A percentile compares a stretch with the other conserved stretches of the same genome.
These are phyloP conservation scores for Cryptus viduatorius DNA, from an alignment of 2,888 invertebrate genomes.

Conservation along the genomic window DNA sequence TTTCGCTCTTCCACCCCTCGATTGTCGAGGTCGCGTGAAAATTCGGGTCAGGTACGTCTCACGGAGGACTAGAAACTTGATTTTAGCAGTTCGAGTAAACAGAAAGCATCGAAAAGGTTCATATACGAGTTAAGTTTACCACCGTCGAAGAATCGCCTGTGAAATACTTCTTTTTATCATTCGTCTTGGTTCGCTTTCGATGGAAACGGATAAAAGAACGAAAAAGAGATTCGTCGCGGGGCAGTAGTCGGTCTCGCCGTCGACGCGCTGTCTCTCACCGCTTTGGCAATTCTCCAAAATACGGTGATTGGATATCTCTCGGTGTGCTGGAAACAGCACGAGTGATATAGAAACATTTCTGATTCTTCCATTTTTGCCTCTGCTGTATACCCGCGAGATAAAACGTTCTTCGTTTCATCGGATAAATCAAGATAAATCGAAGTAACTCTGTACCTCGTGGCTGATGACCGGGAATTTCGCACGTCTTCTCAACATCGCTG, in stretches of 20 bases:
- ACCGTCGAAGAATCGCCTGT: slow-evolving; percentile 57
- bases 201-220: not conserved
- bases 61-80: slow-evolving; percentile 49
- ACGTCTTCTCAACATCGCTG: not conserved
- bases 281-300: slow-evolving; percentile 64
- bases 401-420: slow-evolving; percentile 9
- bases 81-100: slow-evolving; percentile 68
- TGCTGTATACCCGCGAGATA: not conserved
- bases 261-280: slow-evolving; percentile 32
- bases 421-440: not conserved
- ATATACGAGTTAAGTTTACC: slow-evolving; percentile 67
- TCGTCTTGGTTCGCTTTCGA: slow-evolving; percentile 1
- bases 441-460: not conserved
- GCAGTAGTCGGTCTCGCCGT: slow-evolving; percentile 34
- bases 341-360: slow-evolving; percentile 4
- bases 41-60: slow-evolving; percentile 69
- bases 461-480: no score
- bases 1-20: not conserved
- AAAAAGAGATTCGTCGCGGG: slow-evolving; percentile 6
- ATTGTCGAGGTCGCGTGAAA: slow-evolving; percentile 7
- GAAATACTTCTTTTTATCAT: slow-evolving; percentile 19
- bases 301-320: slow-evolving; percentile 62
- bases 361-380: slow-evolving; percentile 17
- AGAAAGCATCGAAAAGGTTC: slow-evolving; percentile 56
- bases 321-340: slow-evolving; percentile 31